Conservation (phyloP, 2,797 vertebrate species). For the Amblyraja radiata region DNA sequence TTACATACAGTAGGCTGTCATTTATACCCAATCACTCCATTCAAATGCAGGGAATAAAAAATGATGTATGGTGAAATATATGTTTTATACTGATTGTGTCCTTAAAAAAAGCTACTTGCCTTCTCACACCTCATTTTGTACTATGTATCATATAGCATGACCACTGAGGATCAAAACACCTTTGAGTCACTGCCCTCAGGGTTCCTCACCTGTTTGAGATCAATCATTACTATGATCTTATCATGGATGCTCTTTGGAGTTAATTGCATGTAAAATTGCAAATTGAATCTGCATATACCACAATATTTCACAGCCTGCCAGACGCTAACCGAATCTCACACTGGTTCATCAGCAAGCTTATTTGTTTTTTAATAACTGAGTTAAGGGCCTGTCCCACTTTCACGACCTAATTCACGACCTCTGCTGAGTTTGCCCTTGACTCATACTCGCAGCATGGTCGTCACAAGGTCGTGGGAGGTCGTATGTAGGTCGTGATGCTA, state of each 20-base stretch:
- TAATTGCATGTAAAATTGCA: neutral
- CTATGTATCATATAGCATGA: neutral
- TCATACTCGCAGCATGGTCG: no score
- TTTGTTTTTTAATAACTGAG: neutral
- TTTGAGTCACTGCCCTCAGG: neutral
- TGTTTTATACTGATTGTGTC: neutral
- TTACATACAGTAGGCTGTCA: neutral
- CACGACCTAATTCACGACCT: no score
- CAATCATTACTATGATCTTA: neutral
- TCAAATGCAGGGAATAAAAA: neutral
- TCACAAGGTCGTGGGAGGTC: no score
- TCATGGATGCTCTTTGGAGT: neutral
- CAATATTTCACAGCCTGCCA: neutral
- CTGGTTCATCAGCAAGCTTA: neutral
- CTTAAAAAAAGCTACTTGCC: conserved; percentile 25
- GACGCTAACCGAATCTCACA: neutral
- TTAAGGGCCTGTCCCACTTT: neutral
- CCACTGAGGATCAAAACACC: neutral
- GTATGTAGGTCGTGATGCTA: no score
- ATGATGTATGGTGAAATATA: neutral
- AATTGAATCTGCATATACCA: neutral
- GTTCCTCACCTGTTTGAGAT: neutral
- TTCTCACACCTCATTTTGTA: neutral
- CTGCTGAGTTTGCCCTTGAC: no score
- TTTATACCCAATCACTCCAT: neutral